These are phyloP conservation scores for Drosophila ficusphila DNA, from an alignment of 1,140 invertebrate genomes.

Conservation along the genomic window DNA sequence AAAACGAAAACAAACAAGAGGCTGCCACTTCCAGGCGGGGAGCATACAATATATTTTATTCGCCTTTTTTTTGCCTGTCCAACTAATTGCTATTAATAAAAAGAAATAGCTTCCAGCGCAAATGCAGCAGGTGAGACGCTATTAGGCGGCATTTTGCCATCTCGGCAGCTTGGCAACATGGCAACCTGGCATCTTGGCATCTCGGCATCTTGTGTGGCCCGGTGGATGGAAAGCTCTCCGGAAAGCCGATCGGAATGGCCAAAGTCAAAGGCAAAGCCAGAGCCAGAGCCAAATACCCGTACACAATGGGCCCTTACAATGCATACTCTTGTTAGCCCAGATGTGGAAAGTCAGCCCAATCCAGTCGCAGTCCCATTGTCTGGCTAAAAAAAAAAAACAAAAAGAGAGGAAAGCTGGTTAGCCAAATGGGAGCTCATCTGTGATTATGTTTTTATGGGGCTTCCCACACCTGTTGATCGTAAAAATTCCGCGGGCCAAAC, in stretches of 20 bases:
- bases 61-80: conserved; percentile 34
- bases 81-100: conserved; percentile 78
- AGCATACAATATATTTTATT: conserved; percentile 18
- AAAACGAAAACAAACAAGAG: conserved; percentile 48
- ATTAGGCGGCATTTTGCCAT: conserved; percentile 41
- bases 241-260: conserved; percentile 26
- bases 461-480: conserved; percentile 56
- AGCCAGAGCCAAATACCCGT: too few relatives aligned
- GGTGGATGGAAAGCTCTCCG: conserved; percentile 30
- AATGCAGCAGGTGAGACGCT: conserved; percentile 41
- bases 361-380: conserved; percentile 42
- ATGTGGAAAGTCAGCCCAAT: conserved; percentile 42
- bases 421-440: conserved; percentile 55
- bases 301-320: conserved; percentile 47
- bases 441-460: conserved; percentile 49
- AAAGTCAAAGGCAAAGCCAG: too few relatives aligned
- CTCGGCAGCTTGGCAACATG: conserved; percentile 35
- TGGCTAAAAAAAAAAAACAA: conserved; percentile 20
- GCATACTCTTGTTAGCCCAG: conserved; percentile 44
- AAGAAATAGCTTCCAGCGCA: conserved; percentile 47
- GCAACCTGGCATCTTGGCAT: conserved; percentile 38
- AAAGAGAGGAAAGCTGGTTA: conserved; percentile 42
- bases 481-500: conserved; percentile 36
- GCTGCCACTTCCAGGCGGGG: conserved; percentile 54
- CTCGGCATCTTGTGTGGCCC: conserved; percentile 46